These are phyloP conservation scores for Vandiemenella viatica DNA, from an alignment of 2,888 invertebrate genomes.

Conservation along the genomic window DNA sequence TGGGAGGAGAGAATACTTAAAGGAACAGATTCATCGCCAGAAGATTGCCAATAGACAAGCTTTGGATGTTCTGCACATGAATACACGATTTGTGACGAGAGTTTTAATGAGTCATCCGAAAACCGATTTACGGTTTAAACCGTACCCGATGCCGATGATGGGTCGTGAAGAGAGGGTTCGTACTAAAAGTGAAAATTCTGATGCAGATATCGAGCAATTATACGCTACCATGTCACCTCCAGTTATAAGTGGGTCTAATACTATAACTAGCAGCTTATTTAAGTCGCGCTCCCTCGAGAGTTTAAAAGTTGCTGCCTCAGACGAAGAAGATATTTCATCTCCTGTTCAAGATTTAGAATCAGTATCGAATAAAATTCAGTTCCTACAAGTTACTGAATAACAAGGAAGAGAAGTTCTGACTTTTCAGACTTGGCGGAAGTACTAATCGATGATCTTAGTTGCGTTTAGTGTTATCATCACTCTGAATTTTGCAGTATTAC, in stretches of 20 bases:
- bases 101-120: slow-evolving; percentile 45
- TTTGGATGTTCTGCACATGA: slow-evolving; percentile 37
- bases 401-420: too few species aligned
- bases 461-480: too few species aligned
- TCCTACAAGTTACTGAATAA: slow-evolving; percentile 2
- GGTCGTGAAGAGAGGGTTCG: slow-evolving; percentile 33
- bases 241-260: neutral
- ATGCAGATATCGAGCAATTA: slow-evolving; percentile 19
- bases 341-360: slow-evolving; percentile 41
- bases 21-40: slow-evolving; percentile 28
- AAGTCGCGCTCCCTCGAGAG: slow-evolving; percentile 47
- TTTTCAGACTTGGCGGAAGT: too few species aligned
- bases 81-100: slow-evolving; percentile 45
- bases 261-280: slow-evolving; percentile 20
- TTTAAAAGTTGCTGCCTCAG: slow-evolving; percentile 27
- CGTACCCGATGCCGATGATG: slow-evolving; percentile 34
- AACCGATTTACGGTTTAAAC: slow-evolving; percentile 39
- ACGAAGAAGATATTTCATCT: slow-evolving; percentile 27
- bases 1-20: slow-evolving; percentile 39
- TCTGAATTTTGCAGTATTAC: too few species aligned
- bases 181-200: slow-evolving; percentile 47
- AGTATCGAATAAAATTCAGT: slow-evolving; percentile 42
- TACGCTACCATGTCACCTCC: neutral
- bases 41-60: slow-evolving; percentile 20
- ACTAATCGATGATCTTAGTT: too few species aligned